These are phyloP conservation scores for Rhorus exstirpatorius DNA, from an alignment of 2,888 invertebrate genomes.

Conservation along the genomic window DNA sequence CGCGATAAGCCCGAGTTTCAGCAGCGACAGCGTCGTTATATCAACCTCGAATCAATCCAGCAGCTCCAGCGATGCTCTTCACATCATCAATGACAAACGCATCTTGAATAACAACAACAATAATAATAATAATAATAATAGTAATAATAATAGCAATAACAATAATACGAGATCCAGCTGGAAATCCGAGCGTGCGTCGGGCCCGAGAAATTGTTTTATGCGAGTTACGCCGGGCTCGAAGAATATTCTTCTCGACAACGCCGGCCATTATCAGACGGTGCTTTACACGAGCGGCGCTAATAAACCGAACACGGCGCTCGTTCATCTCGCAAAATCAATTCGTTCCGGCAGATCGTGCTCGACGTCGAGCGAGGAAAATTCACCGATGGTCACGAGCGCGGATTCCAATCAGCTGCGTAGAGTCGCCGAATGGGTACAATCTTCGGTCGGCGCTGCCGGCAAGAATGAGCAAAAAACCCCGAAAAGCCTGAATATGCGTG, in stretches of 20 bases:
- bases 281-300: conserved; percentile 88
- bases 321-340: conserved; percentile 80
- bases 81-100: conserved; percentile 68
- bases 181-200: conserved; percentile 81
- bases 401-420: conserved; percentile 87
- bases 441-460: conserved; percentile 75
- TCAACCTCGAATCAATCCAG: conserved; percentile 85
- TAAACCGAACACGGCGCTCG: conserved; percentile 79
- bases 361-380: conserved; percentile 81
- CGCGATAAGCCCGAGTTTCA: conserved; percentile 82
- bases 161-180: conserved; percentile 68
- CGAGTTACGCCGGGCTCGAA: conserved; percentile 92
- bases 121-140: too few species aligned
- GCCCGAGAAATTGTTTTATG: conserved; percentile 92
- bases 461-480: conserved; percentile 26
- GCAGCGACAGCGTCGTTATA: conserved; percentile 83
- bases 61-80: conserved; percentile 82
- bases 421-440: conserved; percentile 93
- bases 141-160: too few species aligned
- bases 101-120: conserved; percentile 59
- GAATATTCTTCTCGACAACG: conserved; percentile 93
- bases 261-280: conserved; percentile 91
- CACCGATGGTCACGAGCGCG: conserved; percentile 71
- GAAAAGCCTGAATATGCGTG: conserved; percentile 4
- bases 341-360: conserved; percentile 80